These are phyloP conservation scores for Acipenser oxyrinchus DNA, from an alignment of 2,797 vertebrate species.

Conservation along the genomic window DNA sequence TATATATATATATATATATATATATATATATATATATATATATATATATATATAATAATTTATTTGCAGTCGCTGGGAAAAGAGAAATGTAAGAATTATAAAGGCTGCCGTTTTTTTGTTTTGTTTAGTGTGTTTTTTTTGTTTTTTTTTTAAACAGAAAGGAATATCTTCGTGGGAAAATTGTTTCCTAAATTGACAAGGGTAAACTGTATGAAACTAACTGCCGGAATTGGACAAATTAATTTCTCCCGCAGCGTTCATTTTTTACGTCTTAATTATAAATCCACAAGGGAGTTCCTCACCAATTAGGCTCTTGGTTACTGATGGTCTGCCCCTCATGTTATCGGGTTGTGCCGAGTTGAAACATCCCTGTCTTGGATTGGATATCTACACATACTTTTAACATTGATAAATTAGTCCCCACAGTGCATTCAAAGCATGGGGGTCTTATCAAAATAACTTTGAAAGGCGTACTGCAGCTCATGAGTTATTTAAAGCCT, in stretches of 20 bases:
- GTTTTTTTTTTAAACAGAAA: too few species aligned
- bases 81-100: too few species aligned
- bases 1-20: too few species aligned
- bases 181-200: background rate
- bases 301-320: background rate
- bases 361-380: background rate
- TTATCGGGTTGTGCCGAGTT: background rate
- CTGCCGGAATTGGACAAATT: background rate
- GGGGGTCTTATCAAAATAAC: conserved; percentile 1
- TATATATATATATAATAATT: too few species aligned
- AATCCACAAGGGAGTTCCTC: background rate
- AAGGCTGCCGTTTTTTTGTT: too few species aligned
- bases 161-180: too few species aligned
- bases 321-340: background rate
- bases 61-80: too few species aligned
- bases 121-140: too few species aligned
- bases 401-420: conserved; percentile 1
- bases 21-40: too few species aligned
- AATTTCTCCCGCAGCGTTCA: background rate
- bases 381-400: background rate
- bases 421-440: background rate
- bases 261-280: background rate
- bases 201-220: background rate
- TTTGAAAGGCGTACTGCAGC: background rate
- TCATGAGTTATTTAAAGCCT: too few species aligned